Percentiles rank a stretch among this genome's conserved stretches.
Conservation (phyloP, 2,888 invertebrate species). For the Phengaris alcon region DNA sequence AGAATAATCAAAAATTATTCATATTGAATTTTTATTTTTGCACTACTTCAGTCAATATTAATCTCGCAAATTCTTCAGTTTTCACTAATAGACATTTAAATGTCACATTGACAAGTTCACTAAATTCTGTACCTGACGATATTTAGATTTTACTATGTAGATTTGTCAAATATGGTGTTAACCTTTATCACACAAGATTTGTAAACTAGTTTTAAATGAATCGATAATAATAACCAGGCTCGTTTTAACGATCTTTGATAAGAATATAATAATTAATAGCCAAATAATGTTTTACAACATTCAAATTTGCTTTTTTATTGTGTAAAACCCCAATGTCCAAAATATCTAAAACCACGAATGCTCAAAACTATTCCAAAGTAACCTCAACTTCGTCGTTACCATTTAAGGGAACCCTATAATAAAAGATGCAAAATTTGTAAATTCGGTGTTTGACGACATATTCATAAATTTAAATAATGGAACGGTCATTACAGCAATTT, state of each 20-base stretch:
- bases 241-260: conserved; percentile 1
- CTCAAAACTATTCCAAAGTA: neutral
- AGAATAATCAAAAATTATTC: neutral
- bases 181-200: conserved; percentile 16
- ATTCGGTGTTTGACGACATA: neutral
- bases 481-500: neutral
- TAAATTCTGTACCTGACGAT: neutral
- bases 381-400: neutral
- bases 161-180: conserved; percentile 12
- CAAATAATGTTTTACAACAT: neutral
- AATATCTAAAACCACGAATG: neutral
- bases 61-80: conserved; percentile 4
- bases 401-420: neutral
- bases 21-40: neutral
- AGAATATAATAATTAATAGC: neutral
- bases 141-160: neutral
- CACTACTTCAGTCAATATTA: conserved; percentile 8
- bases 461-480: neutral
- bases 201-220: conserved; percentile 7
- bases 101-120: neutral
- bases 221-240: neutral
- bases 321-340: neutral
- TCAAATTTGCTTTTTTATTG: neutral
- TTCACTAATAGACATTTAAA: conserved; percentile 14
- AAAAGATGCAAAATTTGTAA: neutral